Evolutionary conservation across 2,113 vertebrate genomes (phyloP), one percentile per base, ranked within the genome.

Genomic region (Pandion haliaetus): DNA sequence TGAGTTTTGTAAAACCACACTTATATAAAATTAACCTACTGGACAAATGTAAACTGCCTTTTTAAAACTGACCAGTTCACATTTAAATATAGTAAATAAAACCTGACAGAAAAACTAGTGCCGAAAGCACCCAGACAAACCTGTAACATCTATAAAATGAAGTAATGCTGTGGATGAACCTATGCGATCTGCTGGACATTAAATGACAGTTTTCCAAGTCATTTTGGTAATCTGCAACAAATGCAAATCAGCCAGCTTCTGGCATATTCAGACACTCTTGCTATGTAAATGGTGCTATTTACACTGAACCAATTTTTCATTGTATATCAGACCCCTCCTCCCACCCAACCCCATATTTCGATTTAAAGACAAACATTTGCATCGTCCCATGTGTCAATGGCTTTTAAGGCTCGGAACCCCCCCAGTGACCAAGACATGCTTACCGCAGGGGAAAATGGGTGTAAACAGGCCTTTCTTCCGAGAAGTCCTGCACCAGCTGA

Each of bases 141-240:
- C 38, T 54, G 32, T 54, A 62, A 42, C 17, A n/a, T 78, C 50
- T 71, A 40, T 26, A 34, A 80, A 74, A 62, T 23, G 12, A 58
- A 21, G 19, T 47, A 44, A 32, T 0, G 0, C 20, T 57, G 40
- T 2, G 2, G 52, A 45, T 72, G 31, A 47, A 59, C 62, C n/a
- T 82, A 13, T 31, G 36, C 14, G 36, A 32, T 52, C 26, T 63
- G 19, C 31, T 66, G 65, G 32, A 23, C 24, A 12, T 52, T 49
- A 52, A 59, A 12, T n/a, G 18, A 14, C 31, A 29, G 15, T 44
- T 77, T 83, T 45, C 8, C 54, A 63, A 57, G 25, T 16, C 17
- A 28, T 36, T 57, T 34, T 42, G 21, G 29, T 34, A 40, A 40
- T 67, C n/a, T 36, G 29, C 36, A 38, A 57, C 29, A 78, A 67